Base-by-base conservation (phyloP, 1,140 invertebrate species). In the Paraescarpia echinospica region DNA sequence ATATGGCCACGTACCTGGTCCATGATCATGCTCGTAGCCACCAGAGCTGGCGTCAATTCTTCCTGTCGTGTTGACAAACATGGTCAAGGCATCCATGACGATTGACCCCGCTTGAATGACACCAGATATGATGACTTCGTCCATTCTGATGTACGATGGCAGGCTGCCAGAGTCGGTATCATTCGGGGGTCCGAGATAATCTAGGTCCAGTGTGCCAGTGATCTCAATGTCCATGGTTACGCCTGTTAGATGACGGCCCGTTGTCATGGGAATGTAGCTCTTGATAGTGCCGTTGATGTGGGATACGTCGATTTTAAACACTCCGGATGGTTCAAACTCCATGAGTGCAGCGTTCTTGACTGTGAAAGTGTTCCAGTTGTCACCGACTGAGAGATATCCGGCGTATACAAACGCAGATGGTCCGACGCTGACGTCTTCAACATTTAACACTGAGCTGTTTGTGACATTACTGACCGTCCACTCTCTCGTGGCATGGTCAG, bases 21-120 rank as follows among this genome's bases (percentile, higher is more conserved):
- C 94, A 31, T 93, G 92, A 35, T 93, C 92, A 88, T 91, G 91
- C 4, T 93, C 89, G 91, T 94, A 94, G 14, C 94, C 94, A 89
- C 94, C 94, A 59, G 93, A 93, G 0, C 92, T 93, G 14, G 94
- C 92, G 92, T 94, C 94, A 48, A 94, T 93, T 34, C 27, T 33
- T 18, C 91, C n/a, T 18, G 91, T 92, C n/a, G 93, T 93, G 22
- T 92, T 92, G 18, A 94, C 93, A n/a, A 89, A 92, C 91, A 94
- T 89, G 1, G 89, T 34, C n/a, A 91, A 33, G 18, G 93, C 91
- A 27, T 92, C 91, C n/a, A 94, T 89, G n/a, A 94, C 41, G 6
- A 94, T 89, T 1, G 94, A 94, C 0, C 94, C 94, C 18, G 94
- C 94, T 31, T 90, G 89, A n/a, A 90, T 12, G 0, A 35, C 35